These are phyloP conservation scores for Macropodus opercularis DNA, from an alignment of 2,797 vertebrate species.

Conservation along the genomic window DNA sequence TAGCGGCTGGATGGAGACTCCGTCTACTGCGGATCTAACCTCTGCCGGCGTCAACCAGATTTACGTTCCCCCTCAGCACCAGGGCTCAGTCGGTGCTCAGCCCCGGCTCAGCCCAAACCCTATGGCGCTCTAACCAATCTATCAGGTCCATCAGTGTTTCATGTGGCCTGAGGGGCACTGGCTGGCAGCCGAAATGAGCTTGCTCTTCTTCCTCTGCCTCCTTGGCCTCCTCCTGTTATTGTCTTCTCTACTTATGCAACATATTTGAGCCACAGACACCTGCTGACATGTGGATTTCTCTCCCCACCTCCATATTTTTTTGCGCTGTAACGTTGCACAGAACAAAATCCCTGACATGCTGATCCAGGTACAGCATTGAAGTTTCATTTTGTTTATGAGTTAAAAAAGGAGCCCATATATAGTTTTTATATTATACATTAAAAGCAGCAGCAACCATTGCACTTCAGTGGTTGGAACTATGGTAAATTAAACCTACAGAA, in stretches of 20 bases:
- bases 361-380: background rate
- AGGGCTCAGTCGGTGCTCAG: conserved; percentile 54
- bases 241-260: conserved; percentile 27
- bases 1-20: conserved; percentile 35
- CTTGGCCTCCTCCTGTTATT: conserved; percentile 29
- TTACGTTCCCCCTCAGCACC: conserved; percentile 62
- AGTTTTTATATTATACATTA: too few relatives aligned
- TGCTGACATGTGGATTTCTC: conserved; percentile 33
- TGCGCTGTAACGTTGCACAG: conserved; percentile 18
- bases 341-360: background rate
- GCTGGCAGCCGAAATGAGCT: conserved; percentile 64
- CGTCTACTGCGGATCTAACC: conserved; percentile 36
- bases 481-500: background rate
- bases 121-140: conserved; percentile 59
- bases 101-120: conserved; percentile 62
- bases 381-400: background rate
- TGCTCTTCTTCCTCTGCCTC: conserved; percentile 33
- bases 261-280: conserved; percentile 23
- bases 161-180: conserved; percentile 70
- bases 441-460: background rate
- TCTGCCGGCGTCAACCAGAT: conserved; percentile 58
- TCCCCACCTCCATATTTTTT: conserved; percentile 28
- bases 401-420: background rate
- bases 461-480: background rate
- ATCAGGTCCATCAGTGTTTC: conserved; percentile 76